Conservation (phyloP, 2,113 vertebrate species). For the Mesitornis unicolor region DNA sequence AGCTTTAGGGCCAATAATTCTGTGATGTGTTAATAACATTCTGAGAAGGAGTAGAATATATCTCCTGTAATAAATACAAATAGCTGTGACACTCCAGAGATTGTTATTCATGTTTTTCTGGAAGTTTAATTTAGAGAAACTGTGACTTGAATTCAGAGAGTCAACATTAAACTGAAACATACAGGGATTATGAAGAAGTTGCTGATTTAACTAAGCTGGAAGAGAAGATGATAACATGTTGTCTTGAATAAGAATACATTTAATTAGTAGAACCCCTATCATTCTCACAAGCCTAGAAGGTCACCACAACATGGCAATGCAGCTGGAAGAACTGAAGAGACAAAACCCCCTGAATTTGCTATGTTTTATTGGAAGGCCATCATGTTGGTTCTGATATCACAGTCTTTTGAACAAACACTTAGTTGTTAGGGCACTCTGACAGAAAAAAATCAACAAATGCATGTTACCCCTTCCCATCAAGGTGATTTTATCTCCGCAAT, state of each 20-base stretch:
- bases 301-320: not conserved
- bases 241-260: not conserved
- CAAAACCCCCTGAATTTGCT: fast-evolving
- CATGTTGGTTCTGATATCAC: not conserved
- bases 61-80: not conserved
- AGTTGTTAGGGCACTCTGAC: not conserved
- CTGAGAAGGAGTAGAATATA: not conserved
- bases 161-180: not conserved
- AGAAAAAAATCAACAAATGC: not conserved
- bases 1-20: not conserved
- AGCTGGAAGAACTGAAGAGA: not conserved
- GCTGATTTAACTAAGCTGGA: not conserved
- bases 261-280: not conserved
- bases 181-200: not conserved
- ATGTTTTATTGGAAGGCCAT: not conserved
- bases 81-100: not conserved
- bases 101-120: not conserved
- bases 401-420: not conserved
- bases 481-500: not conserved
- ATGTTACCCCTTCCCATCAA: not conserved
- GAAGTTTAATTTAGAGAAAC: not conserved
- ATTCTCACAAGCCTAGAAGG: not conserved
- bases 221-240: not conserved
- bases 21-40: not conserved
- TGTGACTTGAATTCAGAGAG: not conserved